Evolutionary conservation across 2,888 invertebrate genomes (phyloP), one percentile per base, ranked within the genome.

Genomic region (Napeogenes inachia): DNA sequence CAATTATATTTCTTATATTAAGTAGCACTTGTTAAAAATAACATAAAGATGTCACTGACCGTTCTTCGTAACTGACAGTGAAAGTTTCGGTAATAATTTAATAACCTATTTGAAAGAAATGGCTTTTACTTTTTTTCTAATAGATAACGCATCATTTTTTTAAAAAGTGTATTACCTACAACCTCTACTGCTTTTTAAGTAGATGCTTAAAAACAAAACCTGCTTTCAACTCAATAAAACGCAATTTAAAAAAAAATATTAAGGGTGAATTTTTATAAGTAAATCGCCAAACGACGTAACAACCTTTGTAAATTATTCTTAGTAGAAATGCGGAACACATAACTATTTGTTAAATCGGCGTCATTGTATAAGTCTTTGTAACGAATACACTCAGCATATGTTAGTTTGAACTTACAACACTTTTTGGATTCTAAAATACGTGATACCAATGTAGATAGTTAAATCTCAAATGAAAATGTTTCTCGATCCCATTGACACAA

Each of bases 251-350:
- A 35, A 35, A 35, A 35, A 35, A 35, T 4, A 35, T 5, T 35
- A 5, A 35, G 35, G 35, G 6, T 4, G 35, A 35, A 35, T 5
- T 35, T 5, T 6, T 50, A 54, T 13, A 45, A 33, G 42, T 50
- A 45, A 59, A 61, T 76, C 75, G 75, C 71, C 74, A 50, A 67
- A 64, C 75, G 76, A 84, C 83, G 86, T 83, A 82, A 86, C 80
- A 76, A 79, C 79, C 82, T 81, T 82, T 82, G 85, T 84, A 85
- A 86, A 87, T 85, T 87, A 85, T 82, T 84, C 84, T 85, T 78
- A 75, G 83, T 89, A 89, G 89, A 89, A 89, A 90, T 87, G 89
- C 89, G 89, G 89, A 89, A 90, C 89, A 88, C 85, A 88, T 77
- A 84, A 82, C 84, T 86, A 85, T 89, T 89, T 87, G 88, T 88